Evolutionary conservation across 2,888 invertebrate species (phyloP).

Genomic region (Reticulitermes lucifugus): DNA sequence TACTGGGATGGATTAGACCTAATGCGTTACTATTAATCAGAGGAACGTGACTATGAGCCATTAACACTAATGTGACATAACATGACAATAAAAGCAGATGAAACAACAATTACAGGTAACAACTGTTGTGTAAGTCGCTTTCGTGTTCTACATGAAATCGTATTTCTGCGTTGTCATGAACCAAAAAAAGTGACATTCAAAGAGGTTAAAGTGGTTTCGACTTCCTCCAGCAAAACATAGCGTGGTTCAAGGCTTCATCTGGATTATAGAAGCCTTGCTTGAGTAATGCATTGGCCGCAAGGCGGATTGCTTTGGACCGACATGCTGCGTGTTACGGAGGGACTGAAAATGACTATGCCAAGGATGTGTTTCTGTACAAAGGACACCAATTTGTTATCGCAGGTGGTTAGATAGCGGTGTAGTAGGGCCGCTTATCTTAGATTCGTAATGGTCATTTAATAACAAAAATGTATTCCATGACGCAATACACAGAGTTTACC

Average conservation of each 20-base stretch:
- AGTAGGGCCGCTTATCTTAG: too few species aligned
- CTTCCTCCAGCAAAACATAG: neutral
- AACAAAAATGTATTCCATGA: too few species aligned
- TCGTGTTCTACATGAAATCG: neutral
- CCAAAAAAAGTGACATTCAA: neutral
- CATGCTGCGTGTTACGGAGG: neutral
- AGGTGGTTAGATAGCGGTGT: too few species aligned
- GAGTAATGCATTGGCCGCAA: neutral
- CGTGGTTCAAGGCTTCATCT: neutral
- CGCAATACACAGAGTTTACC: too few species aligned
- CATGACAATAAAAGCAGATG: neutral
- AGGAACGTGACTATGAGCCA: neutral
- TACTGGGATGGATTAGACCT: too few species aligned
- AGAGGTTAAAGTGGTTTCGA: neutral
- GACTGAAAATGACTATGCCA: too few species aligned
- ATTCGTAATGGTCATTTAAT: too few species aligned
- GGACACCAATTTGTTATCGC: too few species aligned
- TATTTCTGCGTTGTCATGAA: neutral
- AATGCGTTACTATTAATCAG: neutral
- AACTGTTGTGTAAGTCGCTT: neutral
- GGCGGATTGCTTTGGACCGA: too few species aligned
- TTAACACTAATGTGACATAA: neutral
- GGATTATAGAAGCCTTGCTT: neutral
- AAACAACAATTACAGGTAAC: neutral
- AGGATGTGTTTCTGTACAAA: too few species aligned